Evolutionary conservation across 2,797 vertebrate species (phyloP), one percentile per base, ranked within the genome.

Genomic region (Phataginus tricuspis): DNA sequence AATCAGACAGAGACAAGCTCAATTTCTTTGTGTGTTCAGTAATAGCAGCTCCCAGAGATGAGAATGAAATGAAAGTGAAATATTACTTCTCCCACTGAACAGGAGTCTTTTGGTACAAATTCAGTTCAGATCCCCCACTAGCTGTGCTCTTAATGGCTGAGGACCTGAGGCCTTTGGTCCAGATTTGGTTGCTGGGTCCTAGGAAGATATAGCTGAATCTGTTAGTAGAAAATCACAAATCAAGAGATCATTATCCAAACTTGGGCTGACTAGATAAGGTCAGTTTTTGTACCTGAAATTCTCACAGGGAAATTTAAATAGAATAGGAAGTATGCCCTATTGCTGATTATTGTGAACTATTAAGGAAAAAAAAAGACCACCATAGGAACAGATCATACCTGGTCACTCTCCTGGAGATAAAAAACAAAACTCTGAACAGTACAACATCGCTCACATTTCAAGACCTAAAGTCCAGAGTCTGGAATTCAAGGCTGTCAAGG

Each of bases 41-140:
- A 7, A 74, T 12, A 78, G 5, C 7, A 66, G 7, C 69, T 90
- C 37, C 37, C 18, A 53, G 83, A 90, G 6, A 68, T 78, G 27
- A 95, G 14, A 75, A 68, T 27, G 42, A 92, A 85, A 72, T 16
- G 49, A 27, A 87, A 91, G 37, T 82, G 19, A 89, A 93, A 59
- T 77, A 87, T n/a, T 64, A 75, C 45, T 90, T 69, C 18, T 57
- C 23, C 61, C 51, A 53, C 31, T 68, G 34, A 88, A 53, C 31
- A 59, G 12, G 49, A 77, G 9, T 63, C 23, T 61, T 53, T 71
- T 14, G 39, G 61, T 68, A 90, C 25, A 59, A 80, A 71, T 31
- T 77, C 61, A 61, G 29, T 45, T 68, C 16, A 37, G 45, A 88
- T 7, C 59, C 9, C 29, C 16, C 9, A 31, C 5, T 10, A 64